These are phyloP conservation scores for Geopemphigus sp. DNA, from an alignment of 1,140 invertebrate genomes.

Conservation along the genomic window DNA sequence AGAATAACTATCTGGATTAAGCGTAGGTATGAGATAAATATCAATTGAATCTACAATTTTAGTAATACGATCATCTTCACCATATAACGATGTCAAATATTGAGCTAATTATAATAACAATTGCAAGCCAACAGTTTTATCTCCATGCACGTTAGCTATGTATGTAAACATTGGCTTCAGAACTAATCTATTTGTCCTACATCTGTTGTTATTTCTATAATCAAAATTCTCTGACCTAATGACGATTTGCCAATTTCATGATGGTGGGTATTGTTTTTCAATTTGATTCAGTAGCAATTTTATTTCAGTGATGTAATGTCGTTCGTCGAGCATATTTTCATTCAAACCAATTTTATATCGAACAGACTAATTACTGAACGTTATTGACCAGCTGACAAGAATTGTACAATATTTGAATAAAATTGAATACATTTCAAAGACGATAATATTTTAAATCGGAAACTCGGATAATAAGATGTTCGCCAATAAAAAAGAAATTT, in stretches of 20 bases:
- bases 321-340: slow-evolving; percentile 55
- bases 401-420: slow-evolving; percentile 12
- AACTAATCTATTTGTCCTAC: slow-evolving; percentile 59
- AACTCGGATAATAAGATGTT: neutral
- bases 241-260: slow-evolving; percentile 78
- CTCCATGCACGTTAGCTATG: slow-evolving; percentile 98
- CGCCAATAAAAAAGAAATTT: neutral
- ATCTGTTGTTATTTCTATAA: slow-evolving; percentile 76
- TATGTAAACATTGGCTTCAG: slow-evolving; percentile 89
- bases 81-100: slow-evolving; percentile 79
- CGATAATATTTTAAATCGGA: neutral
- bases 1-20: slow-evolving; percentile 91
- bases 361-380: neutral
- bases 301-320: slow-evolving; percentile 69
- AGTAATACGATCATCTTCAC: slow-evolving; percentile 65
- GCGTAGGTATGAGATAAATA: slow-evolving; percentile 85
- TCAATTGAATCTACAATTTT: slow-evolving; percentile 78
- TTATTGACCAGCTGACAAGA: neutral
- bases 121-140: slow-evolving; percentile 91
- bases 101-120: slow-evolving; percentile 80
- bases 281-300: slow-evolving; percentile 64
- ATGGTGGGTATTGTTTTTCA: slow-evolving; percentile 64
- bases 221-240: slow-evolving; percentile 71
- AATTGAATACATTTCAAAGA: slow-evolving; percentile 27
- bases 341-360: slow-evolving; percentile 38